phyloP scores from a whole-genome alignment of 2,797 vertebrate species.

The Heteromormyrus szaboi region DNA sequence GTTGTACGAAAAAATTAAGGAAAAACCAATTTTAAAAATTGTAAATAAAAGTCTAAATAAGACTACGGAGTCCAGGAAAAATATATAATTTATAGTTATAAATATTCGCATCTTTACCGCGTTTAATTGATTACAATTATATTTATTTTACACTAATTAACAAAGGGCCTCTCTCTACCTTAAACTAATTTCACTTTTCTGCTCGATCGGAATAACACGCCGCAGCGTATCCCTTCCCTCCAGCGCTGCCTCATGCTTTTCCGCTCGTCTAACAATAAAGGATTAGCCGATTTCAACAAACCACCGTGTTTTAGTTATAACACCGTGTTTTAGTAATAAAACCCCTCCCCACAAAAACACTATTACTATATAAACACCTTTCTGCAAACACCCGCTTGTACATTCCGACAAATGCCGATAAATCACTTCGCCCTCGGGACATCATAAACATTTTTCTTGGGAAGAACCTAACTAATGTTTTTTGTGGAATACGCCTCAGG shows the following conservation, averaged over 20 bases:
- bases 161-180: background rate
- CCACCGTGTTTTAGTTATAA: background rate
- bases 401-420: background rate
- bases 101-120: background rate
- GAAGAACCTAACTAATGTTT: background rate
- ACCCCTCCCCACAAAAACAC: background rate
- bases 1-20: background rate
- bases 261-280: background rate
- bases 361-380: background rate
- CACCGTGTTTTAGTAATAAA: background rate
- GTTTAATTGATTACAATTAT: background rate
- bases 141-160: background rate
- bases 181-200: background rate
- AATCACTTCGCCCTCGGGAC: background rate
- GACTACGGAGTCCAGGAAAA: background rate
- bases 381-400: background rate
- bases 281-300: background rate
- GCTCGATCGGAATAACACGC: background rate
- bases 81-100: background rate
- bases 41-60: background rate
- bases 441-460: background rate
- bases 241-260: background rate
- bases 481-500: conserved; percentile 30
- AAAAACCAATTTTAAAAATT: background rate
- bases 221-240: background rate